phyloP scores from a whole-genome alignment of 2,113 vertebrate species.

The Anolis carolinensis region DNA sequence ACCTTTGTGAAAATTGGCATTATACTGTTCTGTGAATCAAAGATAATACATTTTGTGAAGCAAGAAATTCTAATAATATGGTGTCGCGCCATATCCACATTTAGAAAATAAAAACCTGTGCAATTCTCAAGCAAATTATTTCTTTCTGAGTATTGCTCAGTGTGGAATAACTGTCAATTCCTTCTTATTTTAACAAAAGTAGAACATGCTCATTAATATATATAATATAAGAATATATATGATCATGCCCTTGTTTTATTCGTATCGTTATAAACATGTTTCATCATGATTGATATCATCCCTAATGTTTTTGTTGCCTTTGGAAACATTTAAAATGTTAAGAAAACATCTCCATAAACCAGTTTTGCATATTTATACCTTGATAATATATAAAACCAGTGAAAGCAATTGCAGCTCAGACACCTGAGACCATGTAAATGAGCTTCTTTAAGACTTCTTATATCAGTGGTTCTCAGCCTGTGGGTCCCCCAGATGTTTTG shows the following conservation, averaged over 20 bases:
- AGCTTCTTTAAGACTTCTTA: neutral
- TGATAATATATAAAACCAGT: neutral
- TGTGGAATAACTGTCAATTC: constrained; percentile 22
- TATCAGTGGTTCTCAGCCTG: too few relatives aligned
- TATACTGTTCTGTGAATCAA: constrained; percentile 54
- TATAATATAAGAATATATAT: neutral
- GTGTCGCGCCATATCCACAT: neutral
- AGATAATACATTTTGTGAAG: constrained; percentile 34
- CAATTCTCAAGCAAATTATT: neutral
- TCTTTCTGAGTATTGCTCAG: constrained; percentile 38
- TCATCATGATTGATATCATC: constrained; percentile 15
- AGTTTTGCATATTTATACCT: neutral
- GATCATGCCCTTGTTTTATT: neutral
- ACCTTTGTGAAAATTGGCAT: constrained; percentile 41
- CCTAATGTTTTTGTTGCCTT: constrained; percentile 2
- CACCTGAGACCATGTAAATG: neutral
- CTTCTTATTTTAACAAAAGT: constrained; percentile 35
- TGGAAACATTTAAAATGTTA: constrained; percentile 43
- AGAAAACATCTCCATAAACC: constrained; percentile 38
- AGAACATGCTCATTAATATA: constrained; percentile 10
- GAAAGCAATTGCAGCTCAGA: neutral
- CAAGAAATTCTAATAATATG: constrained; percentile 44
- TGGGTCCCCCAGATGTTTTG: too few relatives aligned
- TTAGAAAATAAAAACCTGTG: constrained; percentile 39
- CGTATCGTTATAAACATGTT: neutral